These are phyloP conservation scores for silkworm (Bombyx mori) DNA, from an alignment of 1,140 invertebrate genomes.

Conservation along the genomic window DNA sequence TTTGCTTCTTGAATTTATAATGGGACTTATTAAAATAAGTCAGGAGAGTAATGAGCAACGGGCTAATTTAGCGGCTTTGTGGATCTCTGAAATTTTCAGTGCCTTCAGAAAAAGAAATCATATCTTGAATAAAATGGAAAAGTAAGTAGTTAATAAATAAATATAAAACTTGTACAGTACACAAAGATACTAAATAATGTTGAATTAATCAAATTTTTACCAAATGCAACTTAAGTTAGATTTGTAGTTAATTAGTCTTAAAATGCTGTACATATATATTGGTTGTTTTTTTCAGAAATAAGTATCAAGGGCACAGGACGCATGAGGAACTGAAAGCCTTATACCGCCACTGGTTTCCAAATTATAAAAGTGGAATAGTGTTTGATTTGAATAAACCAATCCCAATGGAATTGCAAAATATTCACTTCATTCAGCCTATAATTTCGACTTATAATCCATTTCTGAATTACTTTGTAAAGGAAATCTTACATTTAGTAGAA, in stretches of 20 bases:
- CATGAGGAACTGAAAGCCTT: slow-evolving; percentile 37
- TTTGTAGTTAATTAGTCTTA: too few relatives aligned
- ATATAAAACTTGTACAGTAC: too few relatives aligned
- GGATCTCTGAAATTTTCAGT: slow-evolving; percentile 68
- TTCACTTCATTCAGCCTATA: slow-evolving; percentile 47
- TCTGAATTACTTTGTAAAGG: slow-evolving; percentile 43
- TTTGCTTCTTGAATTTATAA: slow-evolving; percentile 63
- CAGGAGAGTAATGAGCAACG: slow-evolving; percentile 41
- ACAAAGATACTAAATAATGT: too few relatives aligned
- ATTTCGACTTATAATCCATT: slow-evolving; percentile 50
- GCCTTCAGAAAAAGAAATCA: slow-evolving; percentile 59
- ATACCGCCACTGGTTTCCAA: slow-evolving; percentile 57
- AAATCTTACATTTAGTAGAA: slow-evolving; percentile 44
- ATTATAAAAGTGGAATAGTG: slow-evolving; percentile 37
- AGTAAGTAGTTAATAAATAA: slow-evolving; percentile 27
- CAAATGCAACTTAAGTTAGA: too few relatives aligned
- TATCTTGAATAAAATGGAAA: slow-evolving; percentile 38
- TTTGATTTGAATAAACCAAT: slow-evolving; percentile 46
- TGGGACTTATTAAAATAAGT: slow-evolving; percentile 63
- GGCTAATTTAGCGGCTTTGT: slow-evolving; percentile 66
- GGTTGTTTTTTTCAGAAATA: slow-evolving; percentile 18
- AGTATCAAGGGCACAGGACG: slow-evolving; percentile 19
- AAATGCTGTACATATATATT: too few relatives aligned
- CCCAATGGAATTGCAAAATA: slow-evolving; percentile 39
- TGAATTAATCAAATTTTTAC: too few relatives aligned